These are phyloP conservation scores for Dicyrtomina minuta DNA, from an alignment of 2,888 invertebrate genomes.

Conservation along the genomic window DNA sequence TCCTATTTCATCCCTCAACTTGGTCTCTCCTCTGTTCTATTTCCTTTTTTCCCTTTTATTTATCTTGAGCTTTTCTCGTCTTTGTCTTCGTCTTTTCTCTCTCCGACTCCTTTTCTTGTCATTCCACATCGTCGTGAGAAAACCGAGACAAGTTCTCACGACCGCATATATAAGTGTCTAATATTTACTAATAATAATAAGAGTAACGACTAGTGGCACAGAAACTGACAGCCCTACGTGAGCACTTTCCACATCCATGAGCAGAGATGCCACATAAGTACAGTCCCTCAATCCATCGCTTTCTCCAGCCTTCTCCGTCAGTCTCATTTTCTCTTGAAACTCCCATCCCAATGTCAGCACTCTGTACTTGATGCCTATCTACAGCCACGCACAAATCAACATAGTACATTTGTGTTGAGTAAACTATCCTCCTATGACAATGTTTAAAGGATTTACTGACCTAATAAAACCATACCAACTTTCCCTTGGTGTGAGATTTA, in stretches of 20 bases:
- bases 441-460: slow-evolving; percentile 13
- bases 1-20: slow-evolving; percentile 12
- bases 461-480: slow-evolving; percentile 1
- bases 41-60: not conserved
- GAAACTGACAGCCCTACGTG: slow-evolving; percentile 13
- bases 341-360: not conserved
- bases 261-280: not conserved
- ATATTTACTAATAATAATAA: slow-evolving; percentile 27
- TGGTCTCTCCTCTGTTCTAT: slow-evolving; percentile 1
- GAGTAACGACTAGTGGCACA: slow-evolving; percentile 9
- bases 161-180: slow-evolving; percentile 20
- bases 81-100: not conserved
- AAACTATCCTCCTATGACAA: not conserved
- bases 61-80: not conserved
- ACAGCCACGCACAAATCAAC: not conserved
- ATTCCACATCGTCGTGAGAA: slow-evolving; percentile 4
- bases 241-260: not conserved
- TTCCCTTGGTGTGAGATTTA: not conserved
- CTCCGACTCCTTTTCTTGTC: not conserved
- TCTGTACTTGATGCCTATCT: not conserved
- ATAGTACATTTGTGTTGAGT: not conserved
- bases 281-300: not conserved
- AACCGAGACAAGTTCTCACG: slow-evolving; percentile 20
- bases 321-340: not conserved
- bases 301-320: not conserved